These are phyloP conservation scores for Prunella himalayana DNA, from an alignment of 2,113 vertebrate species.

Conservation along the genomic window DNA sequence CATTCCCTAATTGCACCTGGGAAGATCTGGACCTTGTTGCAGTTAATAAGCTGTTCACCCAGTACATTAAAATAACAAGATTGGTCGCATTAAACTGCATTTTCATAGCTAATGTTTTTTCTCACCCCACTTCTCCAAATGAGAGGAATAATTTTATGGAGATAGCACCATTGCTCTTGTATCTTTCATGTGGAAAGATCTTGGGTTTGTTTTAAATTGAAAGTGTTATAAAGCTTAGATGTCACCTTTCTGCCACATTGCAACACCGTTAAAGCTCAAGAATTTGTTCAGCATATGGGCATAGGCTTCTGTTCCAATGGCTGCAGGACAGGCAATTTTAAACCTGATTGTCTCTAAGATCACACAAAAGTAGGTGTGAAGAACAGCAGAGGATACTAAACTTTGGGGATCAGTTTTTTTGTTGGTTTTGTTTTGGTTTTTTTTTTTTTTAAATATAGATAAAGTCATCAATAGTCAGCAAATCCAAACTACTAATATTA, in stretches of 20 bases:
- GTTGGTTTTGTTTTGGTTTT: neutral
- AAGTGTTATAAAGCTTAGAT: neutral
- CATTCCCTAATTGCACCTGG: slow-evolving; percentile 1
- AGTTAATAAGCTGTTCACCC: neutral
- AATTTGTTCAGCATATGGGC: neutral
- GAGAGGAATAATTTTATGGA: neutral
- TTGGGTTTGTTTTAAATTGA: neutral
- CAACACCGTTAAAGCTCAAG: neutral
- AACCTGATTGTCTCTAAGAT: neutral
- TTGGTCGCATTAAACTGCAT: slow-evolving; percentile 1
- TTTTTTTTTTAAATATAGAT: neutral
- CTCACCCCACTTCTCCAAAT: neutral
- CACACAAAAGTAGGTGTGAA: neutral
- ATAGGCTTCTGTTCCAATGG: neutral
- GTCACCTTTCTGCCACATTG: neutral
- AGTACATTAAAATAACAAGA: slow-evolving; percentile 16
- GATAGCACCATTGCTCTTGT: neutral
- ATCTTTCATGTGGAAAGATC: neutral
- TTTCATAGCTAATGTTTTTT: neutral
- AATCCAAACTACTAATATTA: neutral
- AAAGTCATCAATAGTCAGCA: neutral
- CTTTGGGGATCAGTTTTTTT: neutral
- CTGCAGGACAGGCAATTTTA: neutral
- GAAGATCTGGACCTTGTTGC: slow-evolving; percentile 27
- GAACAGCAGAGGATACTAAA: neutral